A percentile compares a stretch with the other conserved stretches of the same genome.
These are phyloP conservation scores for Melanostoma mellinum DNA, from an alignment of 2,888 invertebrate species.

Conservation along the genomic window DNA sequence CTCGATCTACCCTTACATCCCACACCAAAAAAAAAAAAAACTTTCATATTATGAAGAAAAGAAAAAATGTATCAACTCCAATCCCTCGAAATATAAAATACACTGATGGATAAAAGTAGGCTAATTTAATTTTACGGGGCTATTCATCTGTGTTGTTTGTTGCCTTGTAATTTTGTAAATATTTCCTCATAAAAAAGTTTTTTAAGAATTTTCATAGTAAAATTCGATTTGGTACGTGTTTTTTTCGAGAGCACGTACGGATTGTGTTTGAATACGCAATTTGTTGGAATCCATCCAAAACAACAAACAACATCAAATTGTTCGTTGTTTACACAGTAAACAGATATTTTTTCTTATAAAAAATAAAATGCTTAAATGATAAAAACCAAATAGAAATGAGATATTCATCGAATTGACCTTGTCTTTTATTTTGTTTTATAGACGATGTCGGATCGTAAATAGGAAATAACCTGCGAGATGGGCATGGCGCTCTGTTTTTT, in stretches of 20 bases:
- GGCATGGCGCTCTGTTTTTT: not conserved
- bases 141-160: not conserved
- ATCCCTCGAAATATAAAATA: no score
- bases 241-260: slow-evolving; percentile 1
- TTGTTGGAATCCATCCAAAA: slow-evolving; percentile 29
- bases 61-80: no score
- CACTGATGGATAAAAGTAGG: no score
- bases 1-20: not conserved
- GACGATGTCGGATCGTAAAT: not conserved
- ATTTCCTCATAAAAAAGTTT: slow-evolving; percentile 1
- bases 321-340: slow-evolving; percentile 5
- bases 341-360: not conserved
- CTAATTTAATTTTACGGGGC: not conserved
- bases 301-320: not conserved
- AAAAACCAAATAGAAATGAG: not conserved
- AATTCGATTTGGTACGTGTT: slow-evolving; percentile 21
- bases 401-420: slow-evolving; percentile 1
- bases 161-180: not conserved
- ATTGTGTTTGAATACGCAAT: not conserved
- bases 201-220: not conserved
- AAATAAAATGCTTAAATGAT: not conserved
- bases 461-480: not conserved
- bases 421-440: not conserved
- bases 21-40: no score
- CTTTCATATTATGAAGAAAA: no score